Percentiles rank a stretch among this genome's conserved stretches.
Conservation (phyloP, 2,888 invertebrate genomes). For the Chrysotoxum bicinctum region DNA sequence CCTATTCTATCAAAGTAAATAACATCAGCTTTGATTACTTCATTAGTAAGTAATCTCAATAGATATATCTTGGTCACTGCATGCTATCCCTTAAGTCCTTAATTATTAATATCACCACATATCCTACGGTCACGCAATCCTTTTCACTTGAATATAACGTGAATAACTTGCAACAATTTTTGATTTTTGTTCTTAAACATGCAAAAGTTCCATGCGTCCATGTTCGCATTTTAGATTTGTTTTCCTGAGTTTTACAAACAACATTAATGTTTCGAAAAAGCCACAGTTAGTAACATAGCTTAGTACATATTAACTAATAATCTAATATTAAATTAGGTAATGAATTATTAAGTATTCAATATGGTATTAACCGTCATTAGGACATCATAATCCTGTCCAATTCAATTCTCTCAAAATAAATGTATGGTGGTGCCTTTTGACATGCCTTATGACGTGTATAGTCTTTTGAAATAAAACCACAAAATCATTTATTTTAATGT, state of each 20-base stretch:
- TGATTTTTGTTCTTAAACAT: neutral
- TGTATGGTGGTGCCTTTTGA: slow-evolving; percentile 16
- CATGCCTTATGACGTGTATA: neutral
- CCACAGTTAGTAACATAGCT: neutral
- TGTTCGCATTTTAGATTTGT: neutral
- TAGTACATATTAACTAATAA: no score
- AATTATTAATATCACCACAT: neutral
- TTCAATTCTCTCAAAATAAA: slow-evolving; percentile 46
- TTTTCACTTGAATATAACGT: neutral
- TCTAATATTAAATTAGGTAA: no score
- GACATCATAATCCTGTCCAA: slow-evolving; percentile 53
- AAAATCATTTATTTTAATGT: neutral
- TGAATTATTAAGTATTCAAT: no score
- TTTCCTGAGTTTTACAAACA: neutral
- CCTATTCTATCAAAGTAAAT: neutral
- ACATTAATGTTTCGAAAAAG: neutral
- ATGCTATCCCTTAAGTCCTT: neutral
- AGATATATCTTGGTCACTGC: neutral
- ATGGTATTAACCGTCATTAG: slow-evolving; percentile 32
- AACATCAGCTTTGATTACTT: neutral
- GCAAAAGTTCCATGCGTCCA: neutral
- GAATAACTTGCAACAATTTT: neutral
- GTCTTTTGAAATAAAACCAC: neutral
- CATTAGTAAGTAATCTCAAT: neutral
- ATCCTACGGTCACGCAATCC: neutral